Evolutionary conservation across 2,888 invertebrate genomes (phyloP), one percentile per base, ranked within the genome.

Genomic region (Pedicia rivosa): DNA sequence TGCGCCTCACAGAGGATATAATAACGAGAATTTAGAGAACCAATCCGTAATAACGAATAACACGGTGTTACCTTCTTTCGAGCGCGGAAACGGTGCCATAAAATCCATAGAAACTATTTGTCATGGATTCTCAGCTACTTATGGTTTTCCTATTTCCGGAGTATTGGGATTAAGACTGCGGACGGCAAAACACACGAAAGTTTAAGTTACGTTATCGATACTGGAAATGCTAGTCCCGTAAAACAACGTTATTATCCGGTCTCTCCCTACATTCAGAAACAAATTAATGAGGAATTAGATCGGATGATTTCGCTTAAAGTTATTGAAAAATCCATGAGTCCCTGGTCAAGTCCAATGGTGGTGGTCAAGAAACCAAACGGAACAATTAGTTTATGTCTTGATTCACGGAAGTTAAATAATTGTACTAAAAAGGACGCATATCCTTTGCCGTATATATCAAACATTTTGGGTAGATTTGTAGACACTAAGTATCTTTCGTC

Each of bases 261-360:
- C 5, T 46, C 44, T 4, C 45, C 43, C 7, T 42, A 38, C 3
- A 35, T 44, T 7, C 44, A 47, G 26, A 40, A 39, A 10, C 19
- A 43, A 9, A 12, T 44, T 5, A 42, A 43, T 27, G 41, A 40
- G 6, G 51, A 54, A 39, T 44, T 55, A 2, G 51, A 54, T 17
- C 32, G 48, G 3, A 55, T 55, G 53, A 13, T 55, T 2, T 32
- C 20, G 4, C 32, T 44, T 1, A 49, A 45, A 3, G 46, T 55
- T 0, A 47, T 56, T 2, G 52, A 53, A 20, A 43, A 43, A 15
- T 50, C 47, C 0, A 37, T 41, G 2, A 52, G 50, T 15, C 40
- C 46, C 2, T 52, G 53, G 52, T 46, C 47, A 5, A 50, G 48
- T 3, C 50, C 50, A 2, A 46, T 51, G 5, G 46, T 49, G 0